Conservation (phyloP, 1,140 invertebrate genomes). For the Drosophila cardini region DNA sequence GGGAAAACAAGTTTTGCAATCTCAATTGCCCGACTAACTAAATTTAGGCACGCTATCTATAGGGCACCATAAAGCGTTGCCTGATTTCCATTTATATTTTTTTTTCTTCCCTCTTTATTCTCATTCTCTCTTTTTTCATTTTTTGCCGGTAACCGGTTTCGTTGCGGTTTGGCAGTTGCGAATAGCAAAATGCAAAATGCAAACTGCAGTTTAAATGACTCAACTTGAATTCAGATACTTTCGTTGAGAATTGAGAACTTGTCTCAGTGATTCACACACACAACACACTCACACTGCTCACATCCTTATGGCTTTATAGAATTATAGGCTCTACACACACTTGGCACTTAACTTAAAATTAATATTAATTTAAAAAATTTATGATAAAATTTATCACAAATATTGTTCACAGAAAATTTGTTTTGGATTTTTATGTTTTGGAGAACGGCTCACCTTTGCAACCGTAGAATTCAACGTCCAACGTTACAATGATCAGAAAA, state of each 20-base stretch:
- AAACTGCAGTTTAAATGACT: conserved; percentile 39
- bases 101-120: background rate
- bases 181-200: conserved; percentile 60
- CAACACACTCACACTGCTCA: conserved; percentile 11
- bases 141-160: conserved; percentile 80
- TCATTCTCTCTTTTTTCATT: conserved; percentile 19
- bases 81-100: conserved; percentile 1
- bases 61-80: conserved; percentile 14
- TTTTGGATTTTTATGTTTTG: conserved; percentile 48
- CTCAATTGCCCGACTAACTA: background rate
- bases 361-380: conserved; percentile 31
- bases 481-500: conserved; percentile 84
- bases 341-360: conserved; percentile 24
- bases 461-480: conserved; percentile 85
- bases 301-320: conserved; percentile 1
- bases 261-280: background rate
- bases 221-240: conserved; percentile 17
- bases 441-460: conserved; percentile 84
- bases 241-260: conserved; percentile 1
- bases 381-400: conserved; percentile 21
- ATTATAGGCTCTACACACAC: conserved; percentile 21
- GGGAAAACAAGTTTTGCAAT: conserved; percentile 63
- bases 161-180: conserved; percentile 38
- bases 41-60: conserved; percentile 15
- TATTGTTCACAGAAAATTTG: conserved; percentile 24